Conservation (phyloP, 2,113 vertebrate species). For the Panurus biarmicus region DNA sequence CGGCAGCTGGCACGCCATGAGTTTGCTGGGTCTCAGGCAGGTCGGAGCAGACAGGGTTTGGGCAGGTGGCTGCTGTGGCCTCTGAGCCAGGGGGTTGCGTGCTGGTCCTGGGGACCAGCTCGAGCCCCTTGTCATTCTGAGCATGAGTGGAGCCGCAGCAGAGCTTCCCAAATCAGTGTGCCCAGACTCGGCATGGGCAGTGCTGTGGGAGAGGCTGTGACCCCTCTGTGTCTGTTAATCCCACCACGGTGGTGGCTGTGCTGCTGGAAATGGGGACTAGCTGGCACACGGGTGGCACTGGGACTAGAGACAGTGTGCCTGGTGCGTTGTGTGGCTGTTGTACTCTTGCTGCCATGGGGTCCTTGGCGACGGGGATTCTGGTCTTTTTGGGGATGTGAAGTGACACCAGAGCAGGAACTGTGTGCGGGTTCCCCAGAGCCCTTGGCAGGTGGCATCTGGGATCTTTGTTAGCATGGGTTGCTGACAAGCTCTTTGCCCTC, state of each 20-base stretch:
- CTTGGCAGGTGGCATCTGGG: background rate
- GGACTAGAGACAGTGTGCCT: background rate
- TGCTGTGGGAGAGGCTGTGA: background rate
- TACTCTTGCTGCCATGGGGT: background rate
- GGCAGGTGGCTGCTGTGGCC: background rate
- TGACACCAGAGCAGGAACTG: background rate
- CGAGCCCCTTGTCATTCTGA: background rate
- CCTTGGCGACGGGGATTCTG: fast-evolving
- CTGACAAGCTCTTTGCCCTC: background rate
- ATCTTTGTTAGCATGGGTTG: fast-evolving
- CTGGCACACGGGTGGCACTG: background rate
- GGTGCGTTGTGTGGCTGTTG: background rate
- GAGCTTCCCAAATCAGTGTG: background rate
- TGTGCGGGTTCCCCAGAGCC: fast-evolving
- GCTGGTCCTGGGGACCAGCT: conserved; percentile 27
- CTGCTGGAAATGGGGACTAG: background rate
- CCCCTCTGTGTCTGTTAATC: background rate
- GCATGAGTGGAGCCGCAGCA: fast-evolving
- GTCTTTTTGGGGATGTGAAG: background rate
- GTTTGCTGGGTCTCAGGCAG: conserved; percentile 62
- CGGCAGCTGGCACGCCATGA: conserved; percentile 4
- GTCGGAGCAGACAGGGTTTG: background rate
- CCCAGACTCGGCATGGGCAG: background rate
- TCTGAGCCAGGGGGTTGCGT: fast-evolving
- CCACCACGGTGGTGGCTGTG: background rate